These are phyloP conservation scores for Corvus hawaiiensis DNA, from an alignment of 2,113 vertebrate species.

Conservation along the genomic window DNA sequence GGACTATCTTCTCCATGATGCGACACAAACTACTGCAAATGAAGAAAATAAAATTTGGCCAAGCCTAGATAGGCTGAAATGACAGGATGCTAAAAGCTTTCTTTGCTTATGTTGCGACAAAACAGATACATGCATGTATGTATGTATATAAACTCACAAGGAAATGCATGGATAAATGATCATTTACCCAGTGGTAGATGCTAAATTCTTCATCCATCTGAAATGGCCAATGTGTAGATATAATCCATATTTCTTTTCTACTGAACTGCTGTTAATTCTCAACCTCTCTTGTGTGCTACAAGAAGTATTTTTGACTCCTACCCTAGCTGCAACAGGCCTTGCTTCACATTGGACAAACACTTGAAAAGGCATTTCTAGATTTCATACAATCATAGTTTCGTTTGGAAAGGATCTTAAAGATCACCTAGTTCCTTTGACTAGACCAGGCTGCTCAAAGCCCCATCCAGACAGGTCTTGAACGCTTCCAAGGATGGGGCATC, in stretches of 20 bases:
- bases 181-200: neutral
- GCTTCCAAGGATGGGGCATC: neutral
- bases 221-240: neutral
- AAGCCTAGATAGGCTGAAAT: neutral
- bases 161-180: neutral
- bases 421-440: neutral
- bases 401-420: neutral
- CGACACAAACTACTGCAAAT: neutral
- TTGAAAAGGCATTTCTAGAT: neutral
- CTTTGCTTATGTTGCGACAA: neutral
- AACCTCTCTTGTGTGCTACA: neutral
- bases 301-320: neutral
- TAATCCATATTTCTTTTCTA: neutral
- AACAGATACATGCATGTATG: neutral
- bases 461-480: neutral
- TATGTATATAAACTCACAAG: neutral
- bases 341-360: neutral
- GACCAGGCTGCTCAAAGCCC: neutral
- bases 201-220: neutral
- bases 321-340: neutral
- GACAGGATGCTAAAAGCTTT: neutral
- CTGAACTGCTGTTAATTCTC: neutral
- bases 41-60: neutral
- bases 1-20: neutral
- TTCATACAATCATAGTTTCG: neutral